phyloP scores from a whole-genome alignment of 2,797 vertebrate species.

The Peromyscus aztecus region DNA sequence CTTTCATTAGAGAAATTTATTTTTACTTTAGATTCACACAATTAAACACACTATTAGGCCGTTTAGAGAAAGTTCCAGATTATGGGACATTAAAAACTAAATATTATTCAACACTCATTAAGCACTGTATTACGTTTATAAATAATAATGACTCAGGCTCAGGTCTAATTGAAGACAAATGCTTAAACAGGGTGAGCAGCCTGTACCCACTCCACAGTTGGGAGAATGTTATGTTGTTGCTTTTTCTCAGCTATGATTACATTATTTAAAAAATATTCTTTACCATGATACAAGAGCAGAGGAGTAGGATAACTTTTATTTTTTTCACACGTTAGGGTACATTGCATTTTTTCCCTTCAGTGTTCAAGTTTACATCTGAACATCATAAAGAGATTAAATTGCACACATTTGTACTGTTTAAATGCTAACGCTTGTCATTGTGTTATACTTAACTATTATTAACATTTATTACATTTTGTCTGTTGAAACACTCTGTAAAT shows the following conservation, averaged over 20 bases:
- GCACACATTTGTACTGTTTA: slow-evolving; percentile 54
- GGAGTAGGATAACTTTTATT: background rate
- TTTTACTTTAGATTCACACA: slow-evolving; percentile 81
- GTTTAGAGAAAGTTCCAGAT: slow-evolving; percentile 78
- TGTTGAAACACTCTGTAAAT: slow-evolving; percentile 55
- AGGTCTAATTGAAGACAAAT: slow-evolving; percentile 73
- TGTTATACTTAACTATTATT: slow-evolving; percentile 57
- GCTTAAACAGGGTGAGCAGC: slow-evolving; percentile 63
- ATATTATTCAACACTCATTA: slow-evolving; percentile 74
- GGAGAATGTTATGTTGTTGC: slow-evolving; percentile 44
- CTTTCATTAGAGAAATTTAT: slow-evolving; percentile 78
- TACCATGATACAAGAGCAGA: background rate
- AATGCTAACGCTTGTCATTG: slow-evolving; percentile 42
- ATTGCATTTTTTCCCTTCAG: slow-evolving; percentile 49
- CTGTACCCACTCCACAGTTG: slow-evolving; percentile 53
- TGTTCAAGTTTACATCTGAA: slow-evolving; percentile 68
- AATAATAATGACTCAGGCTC: slow-evolving; percentile 70
- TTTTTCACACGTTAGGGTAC: slow-evolving; percentile 34
- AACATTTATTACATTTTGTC: slow-evolving; percentile 61
- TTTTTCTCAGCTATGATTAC: background rate
- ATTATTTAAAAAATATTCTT: slow-evolving; percentile 58
- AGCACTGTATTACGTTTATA: slow-evolving; percentile 66
- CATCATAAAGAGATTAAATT: slow-evolving; percentile 63
- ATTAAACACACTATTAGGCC: slow-evolving; percentile 67
- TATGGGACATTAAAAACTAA: slow-evolving; percentile 73